Base-by-base conservation (phyloP, 2,888 invertebrate species). In the Auanema sp. region DNA sequence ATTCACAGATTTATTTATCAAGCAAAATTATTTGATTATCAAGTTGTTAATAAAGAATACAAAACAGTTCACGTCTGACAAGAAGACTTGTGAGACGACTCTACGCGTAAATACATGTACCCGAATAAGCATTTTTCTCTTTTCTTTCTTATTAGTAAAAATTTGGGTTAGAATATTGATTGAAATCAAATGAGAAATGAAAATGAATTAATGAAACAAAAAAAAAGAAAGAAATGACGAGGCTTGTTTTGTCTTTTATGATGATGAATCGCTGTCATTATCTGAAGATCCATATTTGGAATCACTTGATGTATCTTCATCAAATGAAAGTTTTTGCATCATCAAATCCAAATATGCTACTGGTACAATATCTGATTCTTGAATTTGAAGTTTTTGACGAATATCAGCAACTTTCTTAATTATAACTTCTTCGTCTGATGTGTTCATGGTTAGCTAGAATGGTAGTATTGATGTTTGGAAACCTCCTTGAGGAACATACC, bases 331-430 rank as follows among this genome's bases (percentile, higher is more conserved):
- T 12, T 44, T 23, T 40, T 56, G n/a, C 49, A 64, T 64, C 16
- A 64, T 44, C 47, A 64, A 49, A 56, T 64, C 64, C 43, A 64
- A 25, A 41, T 64, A 64, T n/a, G 64, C 64, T 1, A 23, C 55
- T 24, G 64, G 64, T 5, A 64, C 64, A 5, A 64, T 55, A 16
- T 42, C 40, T 6, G 21, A 16, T 14, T 64, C 57, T 24, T 25
- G 18, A 56, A 64, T 60, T 23, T 18, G 21, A 44, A 64, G 41
- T 25, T 60, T 21, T 25, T 51, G 24, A 12, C 55, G 54, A 23
- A 64, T 33, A 23, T 60, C 64, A 3, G 50, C 16, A 3, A 60
- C 64, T 11, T 60, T 53, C 12, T 25, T 23, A 8, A 25, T 40
- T 23, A 54, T 60, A 25, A 24, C 62, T 12, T 58, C 56, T 10